Evolutionary conservation across 1,140 invertebrate genomes (phyloP), one percentile per base, ranked within the genome.

Genomic region (Drosophila busckii): DNA sequence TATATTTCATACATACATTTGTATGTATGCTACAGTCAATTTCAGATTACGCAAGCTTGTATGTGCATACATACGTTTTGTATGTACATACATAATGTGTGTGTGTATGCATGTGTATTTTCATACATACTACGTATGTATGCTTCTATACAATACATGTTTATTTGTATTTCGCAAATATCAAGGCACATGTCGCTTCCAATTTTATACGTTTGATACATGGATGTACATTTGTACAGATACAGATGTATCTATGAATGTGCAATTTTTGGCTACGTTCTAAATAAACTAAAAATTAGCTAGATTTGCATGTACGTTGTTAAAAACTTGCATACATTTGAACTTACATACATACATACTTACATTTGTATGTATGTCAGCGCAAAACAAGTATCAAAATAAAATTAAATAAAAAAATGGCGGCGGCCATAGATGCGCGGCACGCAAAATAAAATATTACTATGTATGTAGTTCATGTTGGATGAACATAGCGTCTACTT

Each of bases 391-490:
- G 44, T 41, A 76, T 60, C 66, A 56, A 78, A 82, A 78, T 73
- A 54, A 60, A 60, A 56, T 55, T 73, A 65, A 75, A 78, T 80
- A 78, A n/a, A n/a, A n/a, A n/a, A n/a, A n/a, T n/a, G n/a, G n/a
- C 82, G 73, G 73, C 73, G 73, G 54, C 68, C 68, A 48, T 60
- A 68, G 75, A 78, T 78, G 73, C 73, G 73, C n/a, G n/a, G n/a
- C 73, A 78, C 73, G 73, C 73, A 78, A 78, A 78, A 78, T 82
- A 82, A 48, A 68, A 64, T 73, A 63, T 61, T 41, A 62, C 58
- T 70, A 50, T 67, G 63, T 58, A 55, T 52, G 40, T 64, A 63
- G n/a, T 52, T 29, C 40, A 71, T 28, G 49, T 37, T 35, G 23
- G 42, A 61, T 26, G 34, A n/a, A n/a, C 48, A 48, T 50, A 19